A percentile compares a stretch with the other conserved stretches of the same genome.
phyloP scores from a whole-genome alignment of 2,797 vertebrate species.

The Bradypodion pumilum region DNA sequence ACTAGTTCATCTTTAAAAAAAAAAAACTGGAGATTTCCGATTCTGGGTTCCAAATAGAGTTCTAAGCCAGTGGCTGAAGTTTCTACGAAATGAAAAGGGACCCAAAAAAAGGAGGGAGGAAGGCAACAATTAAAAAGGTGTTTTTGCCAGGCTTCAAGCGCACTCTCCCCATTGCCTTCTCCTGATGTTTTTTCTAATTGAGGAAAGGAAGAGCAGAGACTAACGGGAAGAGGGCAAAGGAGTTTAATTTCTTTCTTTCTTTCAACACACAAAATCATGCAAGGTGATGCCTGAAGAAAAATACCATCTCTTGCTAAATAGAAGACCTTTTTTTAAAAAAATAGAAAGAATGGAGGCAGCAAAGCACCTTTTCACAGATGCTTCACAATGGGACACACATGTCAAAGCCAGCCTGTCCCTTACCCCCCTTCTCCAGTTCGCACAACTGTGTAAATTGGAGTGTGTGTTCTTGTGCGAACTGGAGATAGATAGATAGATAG shows the following conservation, averaged over 20 bases:
- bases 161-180: slow-evolving; percentile 48
- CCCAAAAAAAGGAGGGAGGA: slow-evolving; percentile 55
- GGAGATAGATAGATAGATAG: background rate
- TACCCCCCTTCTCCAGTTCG: slow-evolving; percentile 35
- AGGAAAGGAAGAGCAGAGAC: slow-evolving; percentile 38
- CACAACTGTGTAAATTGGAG: no score
- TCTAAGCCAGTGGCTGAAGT: slow-evolving; percentile 50
- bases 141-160: slow-evolving; percentile 40
- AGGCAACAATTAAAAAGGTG: background rate
- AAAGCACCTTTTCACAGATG: slow-evolving; percentile 35
- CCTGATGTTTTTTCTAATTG: slow-evolving; percentile 46
- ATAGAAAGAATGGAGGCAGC: background rate
- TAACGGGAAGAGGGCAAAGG: slow-evolving; percentile 36
- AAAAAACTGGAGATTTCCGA: slow-evolving; percentile 38
- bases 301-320: slow-evolving; percentile 21
- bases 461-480: no score
- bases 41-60: slow-evolving; percentile 46
- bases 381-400: slow-evolving; percentile 10
- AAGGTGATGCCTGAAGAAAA: slow-evolving; percentile 33
- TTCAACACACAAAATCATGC: background rate
- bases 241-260: background rate
- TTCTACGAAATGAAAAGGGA: slow-evolving; percentile 44
- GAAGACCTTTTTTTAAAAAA: background rate
- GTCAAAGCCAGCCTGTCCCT: slow-evolving; percentile 51
- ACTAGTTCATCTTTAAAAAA: slow-evolving; percentile 43